Evolutionary conservation across 2,888 invertebrate species (phyloP).

Genomic region (Metalampra italica): DNA sequence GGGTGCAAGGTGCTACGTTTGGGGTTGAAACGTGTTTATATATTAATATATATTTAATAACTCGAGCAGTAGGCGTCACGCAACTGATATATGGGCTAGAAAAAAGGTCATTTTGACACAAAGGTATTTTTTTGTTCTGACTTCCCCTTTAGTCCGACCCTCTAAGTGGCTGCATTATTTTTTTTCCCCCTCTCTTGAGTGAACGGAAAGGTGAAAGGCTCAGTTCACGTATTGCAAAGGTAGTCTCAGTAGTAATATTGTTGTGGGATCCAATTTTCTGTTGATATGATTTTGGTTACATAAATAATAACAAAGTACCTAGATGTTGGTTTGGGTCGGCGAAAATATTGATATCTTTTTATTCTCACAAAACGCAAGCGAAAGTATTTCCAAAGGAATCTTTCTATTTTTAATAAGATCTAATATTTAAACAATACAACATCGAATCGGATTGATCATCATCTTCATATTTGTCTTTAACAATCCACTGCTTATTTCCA

Average conservation of each 20-base stretch:
- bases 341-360: too few relatives aligned
- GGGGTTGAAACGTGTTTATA: conserved; percentile 6
- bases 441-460: too few relatives aligned
- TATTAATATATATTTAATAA: conserved; percentile 20
- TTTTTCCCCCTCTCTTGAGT: conserved; percentile 9
- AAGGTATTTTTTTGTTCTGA: conserved; percentile 28
- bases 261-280: conserved; percentile 9
- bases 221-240: conserved; percentile 24
- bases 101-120: conserved; percentile 34
- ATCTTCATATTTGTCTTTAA: too few relatives aligned
- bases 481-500: too few relatives aligned
- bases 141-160: conserved; percentile 11
- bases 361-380: too few relatives aligned
- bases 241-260: conserved; percentile 16
- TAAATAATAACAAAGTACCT: too few relatives aligned
- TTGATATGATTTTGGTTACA: conserved; percentile 8
- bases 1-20: conserved; percentile 18
- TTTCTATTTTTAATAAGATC: too few relatives aligned
- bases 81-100: conserved; percentile 15
- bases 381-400: too few relatives aligned
- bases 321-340: too few relatives aligned
- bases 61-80: conserved; percentile 22
- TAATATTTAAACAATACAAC: too few relatives aligned
- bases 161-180: conserved; percentile 13
- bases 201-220: conserved; percentile 18